These are phyloP conservation scores for Sebastes flavidus DNA, from an alignment of 2,797 vertebrate species.

Conservation along the genomic window DNA sequence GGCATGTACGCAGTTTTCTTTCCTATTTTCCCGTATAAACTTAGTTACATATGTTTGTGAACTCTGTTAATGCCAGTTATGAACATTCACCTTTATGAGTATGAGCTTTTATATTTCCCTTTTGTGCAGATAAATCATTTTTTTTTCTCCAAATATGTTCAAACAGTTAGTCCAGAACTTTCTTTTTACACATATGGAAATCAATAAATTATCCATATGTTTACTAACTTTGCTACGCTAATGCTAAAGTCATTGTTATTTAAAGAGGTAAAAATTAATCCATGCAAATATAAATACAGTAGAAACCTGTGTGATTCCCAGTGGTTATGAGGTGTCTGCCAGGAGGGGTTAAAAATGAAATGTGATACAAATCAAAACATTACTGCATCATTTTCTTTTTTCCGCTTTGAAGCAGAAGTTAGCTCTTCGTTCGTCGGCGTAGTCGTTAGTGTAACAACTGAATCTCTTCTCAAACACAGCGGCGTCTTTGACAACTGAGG, in stretches of 20 bases:
- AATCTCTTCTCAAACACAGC: constrained; percentile 20
- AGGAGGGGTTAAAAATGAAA: background rate
- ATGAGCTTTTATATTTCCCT: constrained; percentile 50
- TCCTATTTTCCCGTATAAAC: background rate
- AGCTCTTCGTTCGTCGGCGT: background rate
- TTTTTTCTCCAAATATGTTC: background rate
- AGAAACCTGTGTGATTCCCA: constrained; percentile 25
- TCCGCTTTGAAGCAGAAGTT: background rate
- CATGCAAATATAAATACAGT: constrained; percentile 68
- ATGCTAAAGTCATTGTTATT: constrained; percentile 34
- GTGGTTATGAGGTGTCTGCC: constrained; percentile 4
- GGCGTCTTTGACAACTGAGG: constrained; percentile 24
- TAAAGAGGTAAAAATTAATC: constrained; percentile 66
- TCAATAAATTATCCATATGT: background rate
- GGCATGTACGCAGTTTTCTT: background rate
- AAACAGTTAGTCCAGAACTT: background rate
- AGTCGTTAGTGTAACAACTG: background rate
- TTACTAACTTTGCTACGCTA: constrained; percentile 30
- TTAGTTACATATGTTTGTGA: background rate
- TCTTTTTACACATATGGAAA: background rate
- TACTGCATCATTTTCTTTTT: constrained; percentile 39
- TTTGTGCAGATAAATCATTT: constrained; percentile 35
- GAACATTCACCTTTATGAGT: constrained; percentile 32
- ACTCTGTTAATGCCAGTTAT: constrained; percentile 12
- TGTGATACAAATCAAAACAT: constrained; percentile 9